Conservation (phyloP, 35 echinoderm and acorn worm genomes). For the Diadema setosum region DNA sequence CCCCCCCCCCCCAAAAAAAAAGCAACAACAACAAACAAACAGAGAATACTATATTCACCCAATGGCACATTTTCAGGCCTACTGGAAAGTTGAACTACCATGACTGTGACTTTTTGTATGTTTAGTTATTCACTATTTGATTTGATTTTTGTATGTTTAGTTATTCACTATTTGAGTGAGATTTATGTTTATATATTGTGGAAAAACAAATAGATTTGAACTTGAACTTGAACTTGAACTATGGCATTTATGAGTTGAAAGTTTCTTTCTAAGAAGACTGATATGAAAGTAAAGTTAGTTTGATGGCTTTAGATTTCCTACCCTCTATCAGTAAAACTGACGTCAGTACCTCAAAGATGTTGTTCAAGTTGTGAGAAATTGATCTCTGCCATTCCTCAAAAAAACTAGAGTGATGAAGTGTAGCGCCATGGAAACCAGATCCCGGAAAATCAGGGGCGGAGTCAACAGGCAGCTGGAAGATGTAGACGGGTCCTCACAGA, state of each 20-base stretch:
- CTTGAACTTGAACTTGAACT: neutral
- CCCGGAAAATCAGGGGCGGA: neutral
- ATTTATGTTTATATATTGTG: too few relatives aligned
- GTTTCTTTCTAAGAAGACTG: neutral
- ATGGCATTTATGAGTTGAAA: neutral
- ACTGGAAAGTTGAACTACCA: too few relatives aligned
- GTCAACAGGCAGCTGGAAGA: neutral
- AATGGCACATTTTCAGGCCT: too few relatives aligned
- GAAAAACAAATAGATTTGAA: neutral
- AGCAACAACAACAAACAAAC: too few relatives aligned
- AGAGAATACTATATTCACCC: too few relatives aligned
- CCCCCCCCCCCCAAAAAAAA: too few relatives aligned
- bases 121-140: too few relatives aligned
- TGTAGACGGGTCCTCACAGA: neutral
- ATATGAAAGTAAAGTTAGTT: neutral
- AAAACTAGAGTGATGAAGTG: conserved; percentile 7
- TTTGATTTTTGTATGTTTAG: too few relatives aligned
- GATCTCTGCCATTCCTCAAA: neutral
- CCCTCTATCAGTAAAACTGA: neutral
- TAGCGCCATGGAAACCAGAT: neutral
- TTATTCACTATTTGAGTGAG: too few relatives aligned
- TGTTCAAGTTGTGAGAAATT: neutral
- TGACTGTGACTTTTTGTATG: too few relatives aligned
- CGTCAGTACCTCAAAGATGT: neutral
- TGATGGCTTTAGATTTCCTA: neutral